Conservation (phyloP, 1,140 invertebrate species). For the Trichonephila clavipes region DNA sequence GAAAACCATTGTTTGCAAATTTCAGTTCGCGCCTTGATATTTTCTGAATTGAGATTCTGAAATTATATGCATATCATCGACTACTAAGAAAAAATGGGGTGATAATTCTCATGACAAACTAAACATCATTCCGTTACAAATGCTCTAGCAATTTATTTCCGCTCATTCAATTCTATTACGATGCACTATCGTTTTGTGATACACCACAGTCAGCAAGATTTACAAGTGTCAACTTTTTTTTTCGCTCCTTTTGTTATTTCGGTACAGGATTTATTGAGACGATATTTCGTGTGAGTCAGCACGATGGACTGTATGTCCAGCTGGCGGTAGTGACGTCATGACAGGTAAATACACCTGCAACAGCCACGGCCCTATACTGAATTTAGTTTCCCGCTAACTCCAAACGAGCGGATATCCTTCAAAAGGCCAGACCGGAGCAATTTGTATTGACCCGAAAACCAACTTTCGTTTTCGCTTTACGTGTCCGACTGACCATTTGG, state of each 20-base stretch:
- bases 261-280: not conserved
- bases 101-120: not conserved
- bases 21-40: too few species aligned
- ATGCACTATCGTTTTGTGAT: slow-evolving; percentile 11
- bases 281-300: slow-evolving; percentile 25
- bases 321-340: slow-evolving; percentile 37
- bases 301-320: slow-evolving; percentile 18
- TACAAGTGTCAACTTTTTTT: slow-evolving; percentile 13
- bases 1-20: not conserved
- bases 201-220: not conserved
- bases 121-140: not conserved
- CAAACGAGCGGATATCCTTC: slow-evolving; percentile 14
- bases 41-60: not conserved
- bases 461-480: not conserved
- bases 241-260: not conserved
- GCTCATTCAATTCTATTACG: not conserved
- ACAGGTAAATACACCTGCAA: slow-evolving; percentile 53
- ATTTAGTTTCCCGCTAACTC: not conserved
- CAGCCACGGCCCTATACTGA: not conserved
- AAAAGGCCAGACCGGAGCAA: not conserved
- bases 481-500: not conserved
- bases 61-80: not conserved
- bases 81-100: not conserved
- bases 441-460: slow-evolving; percentile 38
- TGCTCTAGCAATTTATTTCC: not conserved